Conservation (phyloP, 2,113 vertebrate species). For the Phrynosoma platyrhinos region DNA sequence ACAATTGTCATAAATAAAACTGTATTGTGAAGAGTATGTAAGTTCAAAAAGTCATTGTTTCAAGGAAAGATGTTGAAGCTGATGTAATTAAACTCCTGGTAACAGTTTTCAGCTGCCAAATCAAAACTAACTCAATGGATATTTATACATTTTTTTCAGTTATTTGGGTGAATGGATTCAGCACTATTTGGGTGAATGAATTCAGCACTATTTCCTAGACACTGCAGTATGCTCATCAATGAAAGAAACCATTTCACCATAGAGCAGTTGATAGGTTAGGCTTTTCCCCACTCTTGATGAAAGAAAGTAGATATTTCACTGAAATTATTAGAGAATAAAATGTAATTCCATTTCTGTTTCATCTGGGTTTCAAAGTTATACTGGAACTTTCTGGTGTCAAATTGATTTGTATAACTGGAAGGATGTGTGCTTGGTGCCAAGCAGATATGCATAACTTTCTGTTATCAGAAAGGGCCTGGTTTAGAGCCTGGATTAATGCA, state of each 20-base stretch:
- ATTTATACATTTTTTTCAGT: background rate
- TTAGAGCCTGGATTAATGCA: background rate
- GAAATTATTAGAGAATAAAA: constrained; percentile 4
- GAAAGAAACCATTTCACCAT: background rate
- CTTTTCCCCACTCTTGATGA: background rate
- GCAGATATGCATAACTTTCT: background rate
- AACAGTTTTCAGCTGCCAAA: rapidly evolving
- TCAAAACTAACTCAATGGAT: background rate
- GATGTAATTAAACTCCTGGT: background rate
- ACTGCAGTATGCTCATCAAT: background rate
- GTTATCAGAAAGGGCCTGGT: constrained; percentile 9
- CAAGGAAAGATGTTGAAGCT: rapidly evolving
- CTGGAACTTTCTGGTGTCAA: background rate
- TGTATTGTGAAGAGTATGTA: background rate
- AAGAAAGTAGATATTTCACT: background rate
- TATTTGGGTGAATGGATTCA: background rate
- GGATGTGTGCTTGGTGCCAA: background rate
- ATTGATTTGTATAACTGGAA: background rate
- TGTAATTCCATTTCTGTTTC: background rate
- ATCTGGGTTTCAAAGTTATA: background rate
- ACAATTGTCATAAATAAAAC: background rate
- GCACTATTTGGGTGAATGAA: background rate
- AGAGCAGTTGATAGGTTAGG: background rate
- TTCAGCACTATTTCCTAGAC: background rate
- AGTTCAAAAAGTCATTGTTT: background rate